A percentile compares a stretch with the other conserved stretches of the same genome.
Evolutionary conservation across 64 coral and sea anemone species (phyloP).

Genomic region (Dendronephthya gigantea): DNA sequence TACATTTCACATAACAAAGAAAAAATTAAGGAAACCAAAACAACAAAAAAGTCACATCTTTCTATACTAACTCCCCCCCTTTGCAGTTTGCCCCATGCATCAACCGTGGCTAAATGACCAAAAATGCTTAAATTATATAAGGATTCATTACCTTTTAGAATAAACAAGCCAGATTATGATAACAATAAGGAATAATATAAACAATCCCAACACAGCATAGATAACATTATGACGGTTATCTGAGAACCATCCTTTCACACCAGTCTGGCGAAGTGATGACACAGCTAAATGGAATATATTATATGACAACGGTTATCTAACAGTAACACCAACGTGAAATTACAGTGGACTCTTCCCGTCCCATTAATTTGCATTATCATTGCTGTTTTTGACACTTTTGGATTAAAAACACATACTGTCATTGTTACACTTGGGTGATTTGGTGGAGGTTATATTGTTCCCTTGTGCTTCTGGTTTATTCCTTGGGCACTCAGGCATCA

Average conservation of each 20-base stretch:
- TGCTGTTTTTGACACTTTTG: background rate
- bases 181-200: background rate
- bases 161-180: background rate
- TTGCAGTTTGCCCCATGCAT: too few relatives aligned
- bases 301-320: background rate
- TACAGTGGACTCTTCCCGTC: too few relatives aligned
- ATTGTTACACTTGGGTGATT: background rate
- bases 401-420: background rate
- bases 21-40: too few relatives aligned
- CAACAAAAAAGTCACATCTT: too few relatives aligned
- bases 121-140: too few relatives aligned
- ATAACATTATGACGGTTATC: background rate
- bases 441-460: background rate
- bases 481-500: background rate
- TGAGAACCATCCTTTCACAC: background rate
- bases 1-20: too few relatives aligned
- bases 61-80: too few relatives aligned
- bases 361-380: too few relatives aligned
- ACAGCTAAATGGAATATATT: background rate
- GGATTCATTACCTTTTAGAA: background rate
- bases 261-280: background rate
- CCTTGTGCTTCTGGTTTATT: background rate
- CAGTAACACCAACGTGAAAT: too few relatives aligned
- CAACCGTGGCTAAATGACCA: too few relatives aligned
- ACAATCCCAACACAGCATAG: background rate